Evolutionary conservation across 2,888 invertebrate species (phyloP).

Genomic region (Pseudococcus jackbeardsleyi): DNA sequence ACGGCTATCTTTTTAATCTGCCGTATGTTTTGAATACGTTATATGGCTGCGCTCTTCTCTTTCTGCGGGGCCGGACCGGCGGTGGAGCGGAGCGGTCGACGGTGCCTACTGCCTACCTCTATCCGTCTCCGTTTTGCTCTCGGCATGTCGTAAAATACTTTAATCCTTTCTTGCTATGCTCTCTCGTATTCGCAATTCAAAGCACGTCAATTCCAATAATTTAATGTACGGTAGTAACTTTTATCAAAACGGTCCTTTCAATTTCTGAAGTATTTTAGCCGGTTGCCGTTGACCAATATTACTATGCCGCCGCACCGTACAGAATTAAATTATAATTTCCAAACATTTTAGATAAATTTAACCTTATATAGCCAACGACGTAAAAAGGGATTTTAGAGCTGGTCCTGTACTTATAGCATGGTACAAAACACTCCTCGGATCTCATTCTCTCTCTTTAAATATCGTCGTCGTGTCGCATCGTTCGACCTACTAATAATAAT

Average conservation of each 20-base stretch:
- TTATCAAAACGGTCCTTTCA: conserved; percentile 19
- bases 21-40: conserved; percentile 11
- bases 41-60: background rate
- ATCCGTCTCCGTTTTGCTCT: background rate
- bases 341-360: conserved; percentile 20
- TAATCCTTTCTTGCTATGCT: conserved; percentile 8
- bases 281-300: conserved; percentile 18
- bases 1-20: conserved; percentile 32
- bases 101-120: background rate
- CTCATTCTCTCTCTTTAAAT: no score
- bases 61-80: background rate
- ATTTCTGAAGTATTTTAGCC: conserved; percentile 21
- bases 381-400: no score
- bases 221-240: conserved; percentile 4
- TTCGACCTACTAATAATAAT: no score
- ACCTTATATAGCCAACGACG: no score
- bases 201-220: conserved; percentile 32
- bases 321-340: conserved; percentile 28
- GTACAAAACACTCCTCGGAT: no score
- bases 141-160: conserved; percentile 23
- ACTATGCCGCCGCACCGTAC: background rate
- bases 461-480: no score
- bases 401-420: no score
- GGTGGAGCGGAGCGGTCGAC: background rate
- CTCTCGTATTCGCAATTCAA: conserved; percentile 17